These are phyloP conservation scores for Guaruba guarouba DNA, from an alignment of 2,113 vertebrate species.

Conservation along the genomic window DNA sequence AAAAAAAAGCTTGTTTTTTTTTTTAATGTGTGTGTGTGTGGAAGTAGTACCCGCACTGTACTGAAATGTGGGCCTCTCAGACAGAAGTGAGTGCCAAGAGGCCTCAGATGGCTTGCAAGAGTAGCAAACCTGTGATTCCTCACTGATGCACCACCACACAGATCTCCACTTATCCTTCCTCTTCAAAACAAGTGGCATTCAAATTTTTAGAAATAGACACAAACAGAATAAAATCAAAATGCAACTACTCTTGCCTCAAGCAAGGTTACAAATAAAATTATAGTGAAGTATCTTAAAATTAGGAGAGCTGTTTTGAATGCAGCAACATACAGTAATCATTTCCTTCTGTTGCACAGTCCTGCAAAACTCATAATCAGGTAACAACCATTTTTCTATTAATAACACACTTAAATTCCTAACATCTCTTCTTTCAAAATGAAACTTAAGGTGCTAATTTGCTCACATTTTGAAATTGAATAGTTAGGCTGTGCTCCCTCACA, in stretches of 20 bases:
- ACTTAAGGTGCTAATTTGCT: not conserved
- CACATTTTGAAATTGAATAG: not conserved
- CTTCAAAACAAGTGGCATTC: not conserved
- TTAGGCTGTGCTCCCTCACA: not conserved
- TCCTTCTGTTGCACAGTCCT: not conserved
- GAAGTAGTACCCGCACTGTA: not conserved
- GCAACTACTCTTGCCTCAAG: not conserved
- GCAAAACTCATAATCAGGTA: not conserved
- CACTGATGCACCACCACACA: not conserved
- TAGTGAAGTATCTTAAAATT: not conserved
- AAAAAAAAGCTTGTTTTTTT: accelerated
- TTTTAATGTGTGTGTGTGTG: not conserved
- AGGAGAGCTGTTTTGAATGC: not conserved
- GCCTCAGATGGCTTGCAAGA: not conserved
- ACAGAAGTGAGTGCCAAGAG: not conserved
- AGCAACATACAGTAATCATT: not conserved
- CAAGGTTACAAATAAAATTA: not conserved
- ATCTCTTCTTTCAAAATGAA: not conserved
- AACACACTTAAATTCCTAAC: not conserved
- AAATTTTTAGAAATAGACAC: not conserved
- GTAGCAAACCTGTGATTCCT: not conserved
- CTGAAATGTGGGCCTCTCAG: not conserved
- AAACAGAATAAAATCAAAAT: not conserved
- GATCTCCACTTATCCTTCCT: not conserved
- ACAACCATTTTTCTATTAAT: not conserved